Base-by-base conservation (phyloP, 30 jellyfish, hydroid and myxozoan species). In the Mastigias papua region DNA sequence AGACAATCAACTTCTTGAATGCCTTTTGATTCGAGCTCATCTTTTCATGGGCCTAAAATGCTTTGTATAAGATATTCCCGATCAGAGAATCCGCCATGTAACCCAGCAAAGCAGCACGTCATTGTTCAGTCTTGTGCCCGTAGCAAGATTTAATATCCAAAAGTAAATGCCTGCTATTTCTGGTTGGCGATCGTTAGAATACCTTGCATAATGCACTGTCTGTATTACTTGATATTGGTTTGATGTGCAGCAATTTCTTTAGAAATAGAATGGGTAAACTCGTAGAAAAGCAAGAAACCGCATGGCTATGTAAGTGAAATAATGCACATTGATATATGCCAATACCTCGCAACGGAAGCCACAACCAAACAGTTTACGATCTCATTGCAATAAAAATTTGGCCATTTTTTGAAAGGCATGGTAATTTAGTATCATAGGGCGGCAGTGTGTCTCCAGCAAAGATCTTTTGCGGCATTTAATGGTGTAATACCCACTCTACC, bases 381-480 rank as follows among this genome's bases (percentile, higher is more conserved):
- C 23, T 37, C 7, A 6, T 10, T 25, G 42, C 74, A 10, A 63
- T 63, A 63, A 63, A 63, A 63, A 17, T 20, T 15, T 1, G 33
- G 2, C 26, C 7, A 58, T n/a, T 63, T 27, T 63, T 42, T 17
- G 42, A 23, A 17, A 63, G 37, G 19, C 6, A 27, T 20, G 26
- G 21, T 63, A 4, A 20, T 63, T 22, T 20, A 27, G 7, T 25
- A 2, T 25, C 5, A 23, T 13, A 57, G 74, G 74, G 46, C 74
- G 74, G 42, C 74, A 27, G 42, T 27, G 26, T 27, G 74, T 63
- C 74, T 63, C 74, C 74, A 63, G 42, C 74, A 27, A 63, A 63
- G 74, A 23, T 63, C 74, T 63, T 63, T 63, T 63, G 74, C 20
- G 74, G 74, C 23, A n/a, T 22, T 8, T 63, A 25, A 57, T 63